Evolutionary conservation across 2,888 invertebrate genomes (phyloP), one percentile per base, ranked within the genome.

Genomic region (Zele albiditarsus): DNA sequence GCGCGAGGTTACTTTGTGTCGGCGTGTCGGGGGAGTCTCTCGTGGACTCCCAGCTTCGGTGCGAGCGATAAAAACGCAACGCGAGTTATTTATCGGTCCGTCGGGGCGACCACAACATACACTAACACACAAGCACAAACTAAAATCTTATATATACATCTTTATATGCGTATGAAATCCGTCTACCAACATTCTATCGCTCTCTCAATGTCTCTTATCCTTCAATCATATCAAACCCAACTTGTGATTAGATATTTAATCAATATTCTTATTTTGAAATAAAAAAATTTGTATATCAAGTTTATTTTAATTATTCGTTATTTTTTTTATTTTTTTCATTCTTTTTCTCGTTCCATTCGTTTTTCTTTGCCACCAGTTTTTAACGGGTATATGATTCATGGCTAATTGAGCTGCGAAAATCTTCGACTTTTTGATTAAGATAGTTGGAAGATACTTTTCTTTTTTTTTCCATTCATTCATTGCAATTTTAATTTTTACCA

Each of bases 31-130:
- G 74, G 69, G 74, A 70, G 74, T 74, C 71, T 33, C 60, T 62
- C 74, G 49, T 62, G 71, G 67, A 72, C 78, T 76, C 75, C 71
- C 77, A 75, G 74, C 72, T 70, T 73, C 74, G 77, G 76, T 79
- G 77, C 79, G 63, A 58, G 68, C 80, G 81, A 81, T 82, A 84
- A 85, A 85, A 84, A 82, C 82, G 77, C 80, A 80, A 80, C 75
- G 75, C 79, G 80, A 83, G 81, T 85, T 84, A 85, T 86, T 86
- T 84, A 84, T 85, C 84, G 82, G 81, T 77, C 78, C 58, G 46
- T 25, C 57, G 62, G 62, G 58, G 80, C 80, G 82, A 84, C 79
- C 82, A 79, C 80, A 81, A 80, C 77, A 82, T 76, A 82, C 79
- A 68, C 49, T 28, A 71, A 46, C 63, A 25, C 3, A 14, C 25